Conservation (phyloP, 2,888 invertebrate genomes). For the Platerodrilus igneus region DNA sequence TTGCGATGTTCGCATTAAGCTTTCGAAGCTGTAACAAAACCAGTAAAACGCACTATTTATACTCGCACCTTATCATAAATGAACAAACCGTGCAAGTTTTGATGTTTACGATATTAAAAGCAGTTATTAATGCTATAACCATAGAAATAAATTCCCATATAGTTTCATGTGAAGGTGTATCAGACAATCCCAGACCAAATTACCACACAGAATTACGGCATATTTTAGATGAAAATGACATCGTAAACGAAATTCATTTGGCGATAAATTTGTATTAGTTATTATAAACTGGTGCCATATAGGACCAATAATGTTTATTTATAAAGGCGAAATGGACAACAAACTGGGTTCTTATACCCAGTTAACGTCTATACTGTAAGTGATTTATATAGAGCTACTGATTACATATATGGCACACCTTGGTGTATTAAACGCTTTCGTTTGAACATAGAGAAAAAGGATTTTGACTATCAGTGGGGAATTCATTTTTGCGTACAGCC, state of each 20-base stretch:
- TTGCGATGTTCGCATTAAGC: constrained; percentile 18
- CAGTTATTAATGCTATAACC: constrained; percentile 29
- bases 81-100: constrained; percentile 25
- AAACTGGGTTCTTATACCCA: no score
- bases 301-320: no score
- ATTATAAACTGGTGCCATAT: no score
- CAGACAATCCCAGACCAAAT: constrained; percentile 19
- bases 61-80: constrained; percentile 23
- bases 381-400: no score
- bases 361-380: no score
- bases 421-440: no score
- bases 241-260: constrained; percentile 21
- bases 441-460: no score
- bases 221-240: constrained; percentile 20
- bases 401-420: no score
- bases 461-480: no score
- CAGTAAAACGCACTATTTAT: constrained; percentile 22
- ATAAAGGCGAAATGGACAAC: no score
- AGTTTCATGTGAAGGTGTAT: constrained; percentile 21
- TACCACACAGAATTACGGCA: constrained; percentile 18
- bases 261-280: constrained; percentile 19
- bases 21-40: constrained; percentile 19
- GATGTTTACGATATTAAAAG: constrained; percentile 29
- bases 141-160: constrained; percentile 27
- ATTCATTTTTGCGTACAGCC: no score